Evolutionary conservation across 2,888 invertebrate genomes (phyloP).

Genomic region (Acanthosepion esculentum): DNA sequence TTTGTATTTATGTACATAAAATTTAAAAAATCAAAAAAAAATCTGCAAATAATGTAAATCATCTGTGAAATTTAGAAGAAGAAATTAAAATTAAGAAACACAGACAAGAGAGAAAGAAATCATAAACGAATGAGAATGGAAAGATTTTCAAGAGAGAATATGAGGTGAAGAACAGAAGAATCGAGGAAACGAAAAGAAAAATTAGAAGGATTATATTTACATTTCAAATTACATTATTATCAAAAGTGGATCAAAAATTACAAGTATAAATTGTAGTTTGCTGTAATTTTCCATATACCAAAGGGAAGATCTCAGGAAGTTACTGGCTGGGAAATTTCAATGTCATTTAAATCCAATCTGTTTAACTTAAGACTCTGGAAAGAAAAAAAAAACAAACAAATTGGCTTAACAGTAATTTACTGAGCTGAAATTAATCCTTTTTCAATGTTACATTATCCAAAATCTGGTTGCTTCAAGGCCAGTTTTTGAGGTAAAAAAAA

Average conservation of each 20-base stretch:
- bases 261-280: neutral
- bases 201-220: neutral
- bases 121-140: neutral
- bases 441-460: too few relatives aligned
- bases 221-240: neutral
- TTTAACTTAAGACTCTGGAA: neutral
- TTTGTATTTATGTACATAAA: neutral
- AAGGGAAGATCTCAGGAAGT: neutral
- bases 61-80: neutral
- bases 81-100: too few relatives aligned
- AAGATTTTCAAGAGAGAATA: neutral
- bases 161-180: too few relatives aligned
- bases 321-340: neutral
- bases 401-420: too few relatives aligned
- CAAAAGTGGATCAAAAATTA: neutral
- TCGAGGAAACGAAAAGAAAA: neutral
- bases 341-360: neutral
- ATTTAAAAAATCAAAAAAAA: neutral
- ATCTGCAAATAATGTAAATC: neutral
- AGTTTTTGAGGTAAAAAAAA: too few relatives aligned
- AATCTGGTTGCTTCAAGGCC: too few relatives aligned
- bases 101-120: too few relatives aligned
- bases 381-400: neutral
- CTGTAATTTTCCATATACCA: neutral
- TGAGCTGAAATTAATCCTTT: too few relatives aligned